Evolutionary conservation across 1,140 invertebrate genomes (phyloP), one percentile per base, ranked within the genome.

Genomic region (Asobara japonica): DNA sequence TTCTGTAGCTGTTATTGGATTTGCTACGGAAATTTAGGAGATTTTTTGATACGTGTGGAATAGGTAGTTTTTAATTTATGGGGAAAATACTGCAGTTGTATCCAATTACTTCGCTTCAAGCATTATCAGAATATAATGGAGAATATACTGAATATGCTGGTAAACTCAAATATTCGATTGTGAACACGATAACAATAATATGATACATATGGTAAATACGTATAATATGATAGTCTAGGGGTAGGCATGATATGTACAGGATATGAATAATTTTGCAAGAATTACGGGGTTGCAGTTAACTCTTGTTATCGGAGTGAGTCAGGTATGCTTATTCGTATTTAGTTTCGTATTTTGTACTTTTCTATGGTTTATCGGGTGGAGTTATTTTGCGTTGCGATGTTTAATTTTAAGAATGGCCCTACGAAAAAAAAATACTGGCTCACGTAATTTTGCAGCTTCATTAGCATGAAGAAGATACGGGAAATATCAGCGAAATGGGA

Each of bases 161-260:
- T 65, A 71, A 64, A 72, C 45, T 73, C 48, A 67, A 72, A 36
- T 73, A 77, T 74, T 76, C 72, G 73, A 79, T 77, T 72, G 74
- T 76, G 72, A 79, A 78, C 69, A 74, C 75, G 72, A 78, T 79
- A 77, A 79, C 75, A 78, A 78, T 74, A 65, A 65, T 74, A 48
- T 61, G 64, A 74, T 62, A 74, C 11, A 30, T 65, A 64, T 67
- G 27, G 66, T 64, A 30, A 64, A 31, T 20, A 70, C 62, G 38
- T 38, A 68, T 68, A 51, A 11, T 67, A 65, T 65, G 11, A 38
- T 71, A 22, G 6, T 48, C 16, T 56, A 69, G 71, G 38, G 20
- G 38, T 64, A 25, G 64, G 41, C 18, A 61, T 13, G 8, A 72
- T 6, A 31, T 13, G 18, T 60, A 65, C 16, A 61, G 33, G n/a